A percentile compares a stretch with the other conserved stretches of the same genome.
These are phyloP conservation scores for Gobius niger DNA, from an alignment of 2,113 vertebrate species.

Conservation along the genomic window DNA sequence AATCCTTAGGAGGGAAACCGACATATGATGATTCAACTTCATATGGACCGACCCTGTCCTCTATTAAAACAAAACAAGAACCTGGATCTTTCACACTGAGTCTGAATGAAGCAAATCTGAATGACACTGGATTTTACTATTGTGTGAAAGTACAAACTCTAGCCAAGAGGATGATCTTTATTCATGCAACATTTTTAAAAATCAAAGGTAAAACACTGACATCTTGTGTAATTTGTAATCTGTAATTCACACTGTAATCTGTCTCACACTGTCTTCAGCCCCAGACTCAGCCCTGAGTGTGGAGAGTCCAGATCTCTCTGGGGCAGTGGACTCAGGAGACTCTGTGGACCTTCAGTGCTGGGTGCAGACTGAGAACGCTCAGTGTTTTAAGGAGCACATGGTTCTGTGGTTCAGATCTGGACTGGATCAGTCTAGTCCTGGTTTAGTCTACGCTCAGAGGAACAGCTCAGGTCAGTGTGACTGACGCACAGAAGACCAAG, in stretches of 20 bases:
- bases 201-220: conserved; percentile 32
- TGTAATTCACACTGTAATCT: not conserved
- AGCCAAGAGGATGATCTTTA: not conserved
- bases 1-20: conserved; percentile 10
- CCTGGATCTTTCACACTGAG: conserved; percentile 34
- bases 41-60: not conserved
- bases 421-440: not conserved
- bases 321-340: conserved; percentile 9
- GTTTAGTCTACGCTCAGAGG: not conserved
- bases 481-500: not conserved
- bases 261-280: not conserved
- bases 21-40: not conserved
- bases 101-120: conserved; percentile 8
- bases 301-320: not conserved
- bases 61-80: conserved; percentile 23
- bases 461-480: conserved; percentile 2
- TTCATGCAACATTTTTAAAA: conserved; percentile 21
- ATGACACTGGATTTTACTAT: conserved; percentile 47
- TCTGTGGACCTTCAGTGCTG: conserved; percentile 21
- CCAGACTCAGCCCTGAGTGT: not conserved
- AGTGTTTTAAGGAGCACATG: conserved; percentile 8
- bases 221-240: not conserved
- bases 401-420: conserved; percentile 30
- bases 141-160: conserved; percentile 13
- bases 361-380: conserved; percentile 6